Percentiles rank a stretch among this genome's conserved stretches.
These are phyloP conservation scores for Pogona vitticeps DNA, from an alignment of 2,113 vertebrate genomes.

Conservation along the genomic window DNA sequence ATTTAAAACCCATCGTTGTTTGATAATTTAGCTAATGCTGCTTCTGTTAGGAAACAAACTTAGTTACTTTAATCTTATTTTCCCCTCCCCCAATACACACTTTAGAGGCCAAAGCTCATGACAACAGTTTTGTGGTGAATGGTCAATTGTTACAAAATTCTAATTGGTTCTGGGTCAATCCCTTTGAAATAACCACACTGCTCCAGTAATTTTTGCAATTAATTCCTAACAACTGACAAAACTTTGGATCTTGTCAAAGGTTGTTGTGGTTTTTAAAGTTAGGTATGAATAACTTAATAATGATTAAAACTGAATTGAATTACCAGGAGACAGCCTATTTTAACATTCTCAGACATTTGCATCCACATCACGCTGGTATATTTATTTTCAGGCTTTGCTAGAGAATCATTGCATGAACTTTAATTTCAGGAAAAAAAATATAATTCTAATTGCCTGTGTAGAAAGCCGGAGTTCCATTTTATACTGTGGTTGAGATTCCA, in stretches of 20 bases:
- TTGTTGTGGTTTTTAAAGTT: conserved; percentile 62
- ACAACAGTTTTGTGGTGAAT: conserved; percentile 78
- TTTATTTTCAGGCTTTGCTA: conserved; percentile 37
- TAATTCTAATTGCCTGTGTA: not conserved
- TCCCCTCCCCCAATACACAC: conserved; percentile 73
- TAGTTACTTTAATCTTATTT: conserved; percentile 72
- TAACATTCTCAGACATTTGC: conserved; percentile 50
- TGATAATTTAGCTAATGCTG: conserved; percentile 63
- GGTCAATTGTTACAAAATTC: conserved; percentile 84
- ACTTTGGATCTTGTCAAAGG: conserved; percentile 82
- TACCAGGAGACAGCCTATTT: conserved; percentile 37
- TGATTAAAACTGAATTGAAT: conserved; percentile 57
- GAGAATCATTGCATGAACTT: conserved; percentile 10
- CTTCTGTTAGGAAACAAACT: conserved; percentile 56
- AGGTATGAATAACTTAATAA: conserved; percentile 53
- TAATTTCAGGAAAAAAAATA: conserved; percentile 17
- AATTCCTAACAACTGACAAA: conserved; percentile 86
- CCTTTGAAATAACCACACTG: conserved; percentile 77
- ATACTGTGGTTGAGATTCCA: not conserved
- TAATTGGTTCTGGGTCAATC: conserved; percentile 89
- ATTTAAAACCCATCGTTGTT: conserved; percentile 66
- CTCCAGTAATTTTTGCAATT: conserved; percentile 87
- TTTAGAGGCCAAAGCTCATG: conserved; percentile 77
- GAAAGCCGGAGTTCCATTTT: not conserved
- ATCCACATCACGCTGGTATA: conserved; percentile 29